phyloP scores from a whole-genome alignment of 2,113 vertebrate species.

The Lepidothrix coronata region DNA sequence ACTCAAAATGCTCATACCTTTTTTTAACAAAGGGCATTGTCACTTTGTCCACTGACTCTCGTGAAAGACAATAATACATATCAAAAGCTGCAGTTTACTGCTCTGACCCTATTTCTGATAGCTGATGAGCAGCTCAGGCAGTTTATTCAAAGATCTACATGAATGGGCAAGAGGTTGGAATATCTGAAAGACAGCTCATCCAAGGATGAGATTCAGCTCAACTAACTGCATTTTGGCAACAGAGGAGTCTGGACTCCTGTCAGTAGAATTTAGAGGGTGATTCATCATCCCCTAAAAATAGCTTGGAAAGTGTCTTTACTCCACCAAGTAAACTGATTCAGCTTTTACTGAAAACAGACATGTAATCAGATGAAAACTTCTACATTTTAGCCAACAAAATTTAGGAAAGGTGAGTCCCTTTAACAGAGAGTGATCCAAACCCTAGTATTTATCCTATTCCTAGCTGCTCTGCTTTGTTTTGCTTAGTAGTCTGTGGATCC shows the following conservation, averaged over 20 bases:
- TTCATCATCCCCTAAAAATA: neutral
- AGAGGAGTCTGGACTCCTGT: neutral
- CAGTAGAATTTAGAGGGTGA: neutral
- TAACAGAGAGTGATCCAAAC: neutral
- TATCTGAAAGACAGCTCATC: neutral
- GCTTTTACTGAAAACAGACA: neutral
- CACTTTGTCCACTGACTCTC: neutral
- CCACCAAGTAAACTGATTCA: neutral
- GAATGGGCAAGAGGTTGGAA: neutral
- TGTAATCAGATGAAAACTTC: neutral
- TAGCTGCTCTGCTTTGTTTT: neutral
- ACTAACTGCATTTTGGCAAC: neutral
- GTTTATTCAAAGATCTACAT: neutral
- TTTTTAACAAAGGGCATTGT: neutral
- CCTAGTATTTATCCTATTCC: neutral
- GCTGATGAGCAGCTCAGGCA: neutral
- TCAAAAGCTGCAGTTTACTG: neutral
- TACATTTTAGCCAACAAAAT: neutral
- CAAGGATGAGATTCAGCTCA: neutral
- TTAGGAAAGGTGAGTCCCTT: neutral
- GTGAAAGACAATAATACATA: neutral
- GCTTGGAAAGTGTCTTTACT: neutral
- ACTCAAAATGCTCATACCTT: neutral
- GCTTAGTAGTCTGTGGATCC: neutral
- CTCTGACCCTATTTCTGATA: neutral